phyloP scores from a whole-genome alignment of 2,888 invertebrate species.

The Oeneis ivallda region DNA sequence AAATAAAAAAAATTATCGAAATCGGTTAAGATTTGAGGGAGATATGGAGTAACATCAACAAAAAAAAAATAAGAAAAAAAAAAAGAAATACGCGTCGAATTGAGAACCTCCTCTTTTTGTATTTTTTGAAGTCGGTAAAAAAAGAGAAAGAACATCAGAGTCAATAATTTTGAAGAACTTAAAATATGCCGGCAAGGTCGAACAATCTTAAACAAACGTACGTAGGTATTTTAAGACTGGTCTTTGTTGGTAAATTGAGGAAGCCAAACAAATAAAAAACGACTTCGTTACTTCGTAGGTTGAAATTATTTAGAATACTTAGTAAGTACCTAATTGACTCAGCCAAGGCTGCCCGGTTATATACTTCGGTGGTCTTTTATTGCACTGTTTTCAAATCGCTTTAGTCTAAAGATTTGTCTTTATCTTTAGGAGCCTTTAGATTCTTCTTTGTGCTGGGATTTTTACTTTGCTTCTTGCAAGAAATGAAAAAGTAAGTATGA shows the following conservation, averaged over 20 bases:
- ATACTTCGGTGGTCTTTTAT: conserved; percentile 28
- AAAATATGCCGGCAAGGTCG: conserved; percentile 10
- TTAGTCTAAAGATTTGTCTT: not conserved
- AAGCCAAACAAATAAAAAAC: conserved; percentile 38
- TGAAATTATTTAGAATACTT: conserved; percentile 35
- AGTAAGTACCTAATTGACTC: conserved; percentile 34
- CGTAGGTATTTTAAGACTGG: conserved; percentile 24
- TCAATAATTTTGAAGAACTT: conserved; percentile 1
- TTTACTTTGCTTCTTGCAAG: too few relatives aligned
- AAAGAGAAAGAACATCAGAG: not conserved
- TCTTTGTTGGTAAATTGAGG: conserved; percentile 39
- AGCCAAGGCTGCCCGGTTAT: conserved; percentile 31
- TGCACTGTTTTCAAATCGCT: conserved; percentile 13
- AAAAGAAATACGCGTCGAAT: too few relatives aligned
- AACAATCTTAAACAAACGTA: conserved; percentile 10
- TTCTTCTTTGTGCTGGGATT: not conserved
- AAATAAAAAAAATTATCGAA: too few relatives aligned
- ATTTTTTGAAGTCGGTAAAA: not conserved
- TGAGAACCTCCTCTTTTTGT: too few relatives aligned
- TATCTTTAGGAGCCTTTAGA: not conserved
- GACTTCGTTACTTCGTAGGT: conserved; percentile 26
- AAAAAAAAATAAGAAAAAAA: too few relatives aligned
- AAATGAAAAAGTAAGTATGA: not conserved
- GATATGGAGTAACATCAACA: too few relatives aligned
- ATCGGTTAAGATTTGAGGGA: too few relatives aligned